These are phyloP conservation scores for Camponotus fellah DNA, from an alignment of 2,888 invertebrate species.

Conservation along the genomic window DNA sequence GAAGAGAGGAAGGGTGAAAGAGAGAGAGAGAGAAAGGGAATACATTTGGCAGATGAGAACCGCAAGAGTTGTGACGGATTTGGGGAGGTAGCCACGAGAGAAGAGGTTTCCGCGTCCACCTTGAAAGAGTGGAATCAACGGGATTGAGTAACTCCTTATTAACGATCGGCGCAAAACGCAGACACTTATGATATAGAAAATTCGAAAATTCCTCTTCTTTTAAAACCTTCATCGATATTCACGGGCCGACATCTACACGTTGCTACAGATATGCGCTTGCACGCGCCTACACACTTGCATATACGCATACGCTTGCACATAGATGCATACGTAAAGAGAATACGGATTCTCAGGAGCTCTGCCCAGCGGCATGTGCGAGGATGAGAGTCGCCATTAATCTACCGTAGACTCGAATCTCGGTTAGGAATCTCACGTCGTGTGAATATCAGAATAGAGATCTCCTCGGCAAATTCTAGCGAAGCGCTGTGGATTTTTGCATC, in stretches of 20 bases:
- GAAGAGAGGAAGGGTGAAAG: constrained; percentile 37
- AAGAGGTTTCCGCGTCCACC: constrained; percentile 17
- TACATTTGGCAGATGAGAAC: constrained; percentile 57
- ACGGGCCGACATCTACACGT: neutral
- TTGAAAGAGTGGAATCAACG: constrained; percentile 10
- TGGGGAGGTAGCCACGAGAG: constrained; percentile 49
- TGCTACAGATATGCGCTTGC: neutral
- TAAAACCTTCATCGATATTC: constrained; percentile 20
- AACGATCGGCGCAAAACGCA: constrained; percentile 64
- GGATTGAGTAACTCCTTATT: constrained; percentile 68
- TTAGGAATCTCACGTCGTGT: constrained; percentile 60
- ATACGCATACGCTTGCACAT: neutral
- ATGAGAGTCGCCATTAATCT: constrained; percentile 61
- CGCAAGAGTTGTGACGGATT: constrained; percentile 59
- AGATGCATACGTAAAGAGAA: neutral
- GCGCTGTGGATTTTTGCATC: constrained; percentile 50
- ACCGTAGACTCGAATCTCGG: constrained; percentile 58
- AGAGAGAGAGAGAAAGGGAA: constrained; percentile 54
- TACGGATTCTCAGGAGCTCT: constrained; percentile 44
- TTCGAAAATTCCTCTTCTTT: neutral
- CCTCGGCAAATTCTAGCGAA: constrained; percentile 47
- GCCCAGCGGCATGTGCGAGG: constrained; percentile 47
- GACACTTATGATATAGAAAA: constrained; percentile 61
- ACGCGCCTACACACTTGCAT: neutral
- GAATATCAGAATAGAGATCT: constrained; percentile 58